These are phyloP conservation scores for Aquatica leii DNA, from an alignment of 2,888 invertebrate genomes.

Conservation along the genomic window DNA sequence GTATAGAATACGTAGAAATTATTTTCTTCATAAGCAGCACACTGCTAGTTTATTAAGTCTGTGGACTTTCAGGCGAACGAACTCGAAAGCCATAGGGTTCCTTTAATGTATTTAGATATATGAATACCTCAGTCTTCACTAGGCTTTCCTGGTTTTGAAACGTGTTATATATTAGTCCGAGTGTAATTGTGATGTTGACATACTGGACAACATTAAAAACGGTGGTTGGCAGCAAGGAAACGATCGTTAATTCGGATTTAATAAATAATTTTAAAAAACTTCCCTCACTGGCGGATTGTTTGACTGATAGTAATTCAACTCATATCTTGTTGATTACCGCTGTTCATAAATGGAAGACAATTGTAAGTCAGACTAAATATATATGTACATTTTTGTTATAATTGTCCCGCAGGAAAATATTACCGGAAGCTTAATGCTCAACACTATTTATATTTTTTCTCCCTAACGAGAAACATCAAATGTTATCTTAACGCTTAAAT, in stretches of 20 bases:
- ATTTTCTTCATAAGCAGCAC: too few species aligned
- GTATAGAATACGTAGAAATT: too few species aligned
- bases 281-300: constrained; percentile 57
- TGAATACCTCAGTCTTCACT: constrained; percentile 33
- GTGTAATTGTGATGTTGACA: constrained; percentile 17
- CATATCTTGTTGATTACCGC: constrained; percentile 50
- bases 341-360: constrained; percentile 27
- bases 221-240: constrained; percentile 26
- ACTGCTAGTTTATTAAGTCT: constrained; percentile 13
- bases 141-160: constrained; percentile 26
- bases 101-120: constrained; percentile 34
- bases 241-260: constrained; percentile 35
- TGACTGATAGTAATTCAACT: constrained; percentile 43
- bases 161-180: constrained; percentile 3
- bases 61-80: constrained; percentile 51
- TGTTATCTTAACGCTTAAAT: too few species aligned
- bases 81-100: constrained; percentile 41
- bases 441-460: too few species aligned
- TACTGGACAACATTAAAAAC: constrained; percentile 28
- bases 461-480: too few species aligned
- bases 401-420: neutral
- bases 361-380: constrained; percentile 25
- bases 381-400: neutral
- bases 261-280: constrained; percentile 38
- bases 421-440: constrained; percentile 16